A percentile compares a stretch with the other conserved stretches of the same genome.
These are phyloP conservation scores for Psilopsiagon aymara DNA, from an alignment of 2,113 vertebrate species.

Conservation along the genomic window DNA sequence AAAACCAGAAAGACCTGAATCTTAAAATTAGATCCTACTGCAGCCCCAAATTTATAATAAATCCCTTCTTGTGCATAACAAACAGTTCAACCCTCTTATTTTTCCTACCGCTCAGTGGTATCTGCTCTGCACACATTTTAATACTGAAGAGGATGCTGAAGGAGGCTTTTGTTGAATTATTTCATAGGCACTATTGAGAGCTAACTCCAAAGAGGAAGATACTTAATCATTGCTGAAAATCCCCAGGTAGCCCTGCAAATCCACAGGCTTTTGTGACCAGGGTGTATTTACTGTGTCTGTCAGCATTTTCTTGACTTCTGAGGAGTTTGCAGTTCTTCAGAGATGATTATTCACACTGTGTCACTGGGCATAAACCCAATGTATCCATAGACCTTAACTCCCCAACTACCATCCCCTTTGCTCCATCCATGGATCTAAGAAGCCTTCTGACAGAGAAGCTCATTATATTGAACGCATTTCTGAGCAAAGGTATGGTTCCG, in stretches of 20 bases:
- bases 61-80: background rate
- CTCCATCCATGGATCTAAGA: background rate
- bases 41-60: background rate
- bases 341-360: background rate
- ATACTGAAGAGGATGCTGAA: background rate
- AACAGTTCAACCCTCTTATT: background rate
- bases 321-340: background rate
- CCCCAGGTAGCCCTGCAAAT: conserved; percentile 3
- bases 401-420: background rate
- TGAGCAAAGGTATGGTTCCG: background rate
- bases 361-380: background rate
- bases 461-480: background rate
- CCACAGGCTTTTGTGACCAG: conserved; percentile 38
- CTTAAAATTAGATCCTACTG: background rate
- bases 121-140: background rate
- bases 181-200: background rate
- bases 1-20: background rate
- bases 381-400: background rate
- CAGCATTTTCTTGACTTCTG: conserved; percentile 28
- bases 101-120: background rate
- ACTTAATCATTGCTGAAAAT: conserved; percentile 8
- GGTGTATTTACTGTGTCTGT: background rate
- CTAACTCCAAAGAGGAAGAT: background rate
- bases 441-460: background rate
- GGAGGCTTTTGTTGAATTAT: background rate